These are phyloP conservation scores for Clunio marinus DNA, from an alignment of 2,888 invertebrate species.

Conservation along the genomic window DNA sequence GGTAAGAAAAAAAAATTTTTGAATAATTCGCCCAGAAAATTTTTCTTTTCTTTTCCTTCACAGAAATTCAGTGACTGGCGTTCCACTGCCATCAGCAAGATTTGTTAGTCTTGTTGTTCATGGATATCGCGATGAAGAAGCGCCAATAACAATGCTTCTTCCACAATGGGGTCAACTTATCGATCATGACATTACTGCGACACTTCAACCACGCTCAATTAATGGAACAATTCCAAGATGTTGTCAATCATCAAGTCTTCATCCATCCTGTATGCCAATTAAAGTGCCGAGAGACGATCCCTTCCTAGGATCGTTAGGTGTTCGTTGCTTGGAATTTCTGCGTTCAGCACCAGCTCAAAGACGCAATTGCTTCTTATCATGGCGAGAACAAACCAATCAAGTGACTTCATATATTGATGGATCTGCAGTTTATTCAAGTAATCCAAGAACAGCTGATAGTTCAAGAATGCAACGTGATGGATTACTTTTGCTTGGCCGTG, in stretches of 20 bases:
- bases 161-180: slow-evolving; percentile 88
- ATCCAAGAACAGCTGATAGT: slow-evolving; percentile 65
- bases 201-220: slow-evolving; percentile 69
- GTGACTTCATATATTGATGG: slow-evolving; percentile 78
- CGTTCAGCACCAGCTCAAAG: slow-evolving; percentile 76
- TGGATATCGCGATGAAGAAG: slow-evolving; percentile 60
- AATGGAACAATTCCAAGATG: slow-evolving; percentile 76
- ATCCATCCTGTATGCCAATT: slow-evolving; percentile 83
- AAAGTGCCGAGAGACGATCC: slow-evolving; percentile 67
- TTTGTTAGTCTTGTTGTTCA: slow-evolving; percentile 68
- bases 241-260: slow-evolving; percentile 60
- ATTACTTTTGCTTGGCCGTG: slow-evolving; percentile 61
- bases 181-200: slow-evolving; percentile 81
- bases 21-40: neutral
- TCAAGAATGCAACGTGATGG: slow-evolving; percentile 73
- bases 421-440: slow-evolving; percentile 77
- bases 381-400: slow-evolving; percentile 81
- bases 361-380: slow-evolving; percentile 74
- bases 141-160: slow-evolving; percentile 69
- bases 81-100: slow-evolving; percentile 68
- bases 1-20: slow-evolving; percentile 41
- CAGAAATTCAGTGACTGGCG: slow-evolving; percentile 57
- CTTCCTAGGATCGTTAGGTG: slow-evolving; percentile 66
- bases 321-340: slow-evolving; percentile 76
- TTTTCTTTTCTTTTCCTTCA: neutral